Conservation (phyloP, 2,797 vertebrate species). For the Chaetodon trifasciatus region DNA sequence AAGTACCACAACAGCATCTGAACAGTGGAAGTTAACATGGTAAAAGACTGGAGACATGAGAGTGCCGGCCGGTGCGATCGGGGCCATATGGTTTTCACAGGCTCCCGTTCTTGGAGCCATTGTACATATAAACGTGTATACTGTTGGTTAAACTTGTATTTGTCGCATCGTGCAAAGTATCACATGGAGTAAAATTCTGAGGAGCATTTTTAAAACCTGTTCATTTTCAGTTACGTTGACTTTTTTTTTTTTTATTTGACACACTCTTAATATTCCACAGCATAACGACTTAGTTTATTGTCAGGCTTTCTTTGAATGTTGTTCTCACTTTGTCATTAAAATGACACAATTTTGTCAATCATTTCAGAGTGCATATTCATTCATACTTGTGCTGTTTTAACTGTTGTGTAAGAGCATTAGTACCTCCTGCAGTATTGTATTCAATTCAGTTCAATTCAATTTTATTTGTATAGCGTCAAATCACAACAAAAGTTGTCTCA, state of each 20-base stretch:
- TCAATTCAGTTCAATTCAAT: too few relatives aligned
- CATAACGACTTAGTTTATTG: slow-evolving; percentile 62
- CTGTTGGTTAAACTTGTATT: slow-evolving; percentile 51
- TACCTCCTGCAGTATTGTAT: not conserved
- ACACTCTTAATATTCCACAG: slow-evolving; percentile 60
- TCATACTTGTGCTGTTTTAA: not conserved
- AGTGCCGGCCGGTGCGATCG: slow-evolving; percentile 20
- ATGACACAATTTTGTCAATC: slow-evolving; percentile 52
- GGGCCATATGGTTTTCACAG: slow-evolving; percentile 19
- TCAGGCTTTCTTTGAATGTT: slow-evolving; percentile 67
- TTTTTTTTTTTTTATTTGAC: slow-evolving; percentile 61
- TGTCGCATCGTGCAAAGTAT: slow-evolving; percentile 50
- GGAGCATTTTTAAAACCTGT: slow-evolving; percentile 63
- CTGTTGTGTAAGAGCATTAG: not conserved
- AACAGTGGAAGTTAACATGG: slow-evolving; percentile 30
- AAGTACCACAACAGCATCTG: slow-evolving; percentile 37
- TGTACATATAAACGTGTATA: slow-evolving; percentile 60
- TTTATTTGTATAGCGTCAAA: too few relatives aligned
- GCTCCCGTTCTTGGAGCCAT: slow-evolving; percentile 44
- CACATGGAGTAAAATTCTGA: slow-evolving; percentile 32
- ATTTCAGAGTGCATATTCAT: slow-evolving; percentile 17
- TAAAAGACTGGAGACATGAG: slow-evolving; percentile 28
- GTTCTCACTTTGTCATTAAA: slow-evolving; percentile 80
- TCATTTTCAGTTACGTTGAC: slow-evolving; percentile 49
- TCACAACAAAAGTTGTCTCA: too few relatives aligned